Evolutionary conservation across 2,888 invertebrate species (phyloP), one percentile per base, ranked within the genome.

Genomic region (Lypha dubia): DNA sequence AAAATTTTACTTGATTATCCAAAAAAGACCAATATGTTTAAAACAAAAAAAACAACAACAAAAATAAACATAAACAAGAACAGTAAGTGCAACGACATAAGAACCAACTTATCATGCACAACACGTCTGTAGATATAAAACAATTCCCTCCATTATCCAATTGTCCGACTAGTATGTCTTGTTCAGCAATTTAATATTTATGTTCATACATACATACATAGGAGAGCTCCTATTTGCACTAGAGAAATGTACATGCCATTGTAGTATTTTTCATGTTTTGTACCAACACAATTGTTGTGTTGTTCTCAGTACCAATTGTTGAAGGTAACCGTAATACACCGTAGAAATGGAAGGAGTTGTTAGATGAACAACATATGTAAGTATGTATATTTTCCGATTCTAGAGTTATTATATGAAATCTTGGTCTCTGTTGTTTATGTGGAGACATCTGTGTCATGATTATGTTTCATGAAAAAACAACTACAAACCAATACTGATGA

Each of bases 401-500:
- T 24, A 32, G 35, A 53, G 22, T 35, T 71, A 35, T 35, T 63
- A 63, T 63, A 44, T 17, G 46, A 58, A 63, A 38, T 49, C 74
- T 56, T 53, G 44, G 15, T 65, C 38, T 68, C 28, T 83, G 17
- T 60, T 63, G 58, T 83, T 74, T 74, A 74, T 70, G 68, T 58
- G 79, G 74, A 70, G 83, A 83, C 83, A 83, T 79, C 73, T 79
- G 83, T 63, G 79, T 22, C 63, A 58, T 79, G 68, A 74, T 63
- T 32, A 68, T 77, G 74, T 83, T 74, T 70, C 5, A 70, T 56
- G 38, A 44, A n/a, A 20, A 38, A 74, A 20, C 53, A 65, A 35
- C 44, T 35, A 32, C 70, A 70, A 79, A 70, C 70, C 63, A 62
- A 74, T 63, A 83, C 74, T 75, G 62, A 79, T 79, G 62, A 79